These are phyloP conservation scores for Acipenser ruthenus DNA, from an alignment of 2,797 vertebrate genomes.

Conservation along the genomic window DNA sequence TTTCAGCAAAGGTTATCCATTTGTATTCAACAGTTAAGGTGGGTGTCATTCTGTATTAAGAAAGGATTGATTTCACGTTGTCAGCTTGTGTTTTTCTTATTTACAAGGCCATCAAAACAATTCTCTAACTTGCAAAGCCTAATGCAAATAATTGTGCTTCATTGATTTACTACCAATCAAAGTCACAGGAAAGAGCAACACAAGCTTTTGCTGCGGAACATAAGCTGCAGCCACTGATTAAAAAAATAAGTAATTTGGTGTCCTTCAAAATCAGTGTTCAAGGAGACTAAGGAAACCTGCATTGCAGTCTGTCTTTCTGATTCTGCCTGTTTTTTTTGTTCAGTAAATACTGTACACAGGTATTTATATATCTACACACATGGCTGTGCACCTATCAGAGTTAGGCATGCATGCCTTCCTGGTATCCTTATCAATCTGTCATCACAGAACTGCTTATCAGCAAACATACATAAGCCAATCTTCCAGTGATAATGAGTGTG, in stretches of 20 bases:
- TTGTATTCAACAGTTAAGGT: too few relatives aligned
- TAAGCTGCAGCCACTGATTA: constrained; percentile 1
- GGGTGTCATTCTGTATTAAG: too few relatives aligned
- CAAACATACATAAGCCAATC: too few relatives aligned
- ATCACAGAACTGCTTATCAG: too few relatives aligned
- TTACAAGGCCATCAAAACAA: constrained; percentile 12
- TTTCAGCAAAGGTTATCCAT: neutral
- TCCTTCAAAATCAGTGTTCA: neutral
- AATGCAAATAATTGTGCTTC: constrained; percentile 8
- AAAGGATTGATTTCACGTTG: neutral
- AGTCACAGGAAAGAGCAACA: neutral
- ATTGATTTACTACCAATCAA: constrained; percentile 2
- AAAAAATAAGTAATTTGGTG: neutral
- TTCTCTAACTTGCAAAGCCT: constrained; percentile 8
- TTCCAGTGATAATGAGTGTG: too few relatives aligned
- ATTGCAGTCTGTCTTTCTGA: neutral
- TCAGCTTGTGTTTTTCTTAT: neutral
- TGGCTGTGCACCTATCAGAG: too few relatives aligned
- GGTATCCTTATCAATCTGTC: too few relatives aligned
- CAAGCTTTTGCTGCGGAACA: neutral
- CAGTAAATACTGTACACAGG: too few relatives aligned
- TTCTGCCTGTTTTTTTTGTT: neutral
- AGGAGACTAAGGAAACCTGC: neutral
- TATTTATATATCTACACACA: too few relatives aligned
- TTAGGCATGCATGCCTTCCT: too few relatives aligned